These are phyloP conservation scores for Sericinus montela DNA, from an alignment of 2,888 invertebrate species.

Conservation along the genomic window DNA sequence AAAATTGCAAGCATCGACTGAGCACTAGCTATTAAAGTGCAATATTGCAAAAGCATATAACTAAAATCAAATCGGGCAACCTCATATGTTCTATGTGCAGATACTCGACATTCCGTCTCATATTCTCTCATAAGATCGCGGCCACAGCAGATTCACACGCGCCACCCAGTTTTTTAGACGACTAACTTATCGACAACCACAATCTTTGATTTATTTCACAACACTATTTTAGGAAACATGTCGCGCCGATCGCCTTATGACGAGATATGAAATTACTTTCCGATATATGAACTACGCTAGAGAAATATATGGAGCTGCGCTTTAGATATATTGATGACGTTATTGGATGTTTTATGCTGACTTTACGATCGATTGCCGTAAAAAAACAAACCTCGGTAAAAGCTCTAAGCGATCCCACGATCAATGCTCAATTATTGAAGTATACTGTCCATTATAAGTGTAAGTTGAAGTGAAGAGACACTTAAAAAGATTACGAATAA, in stretches of 20 bases:
- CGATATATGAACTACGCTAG: conserved; percentile 50
- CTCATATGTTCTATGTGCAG: conserved; percentile 44
- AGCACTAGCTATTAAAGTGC: conserved; percentile 20
- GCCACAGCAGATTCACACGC: conserved; percentile 71
- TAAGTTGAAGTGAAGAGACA: too few relatives aligned
- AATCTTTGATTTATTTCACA: conserved; percentile 74
- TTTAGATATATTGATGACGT: conserved; percentile 30
- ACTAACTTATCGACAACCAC: conserved; percentile 54
- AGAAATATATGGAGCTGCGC: conserved; percentile 42
- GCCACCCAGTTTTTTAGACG: conserved; percentile 49
- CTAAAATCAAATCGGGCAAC: conserved; percentile 40
- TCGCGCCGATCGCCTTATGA: conserved; percentile 60
- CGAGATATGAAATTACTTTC: conserved; percentile 68
- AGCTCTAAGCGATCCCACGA: conserved; percentile 16
- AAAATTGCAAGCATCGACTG: background rate
- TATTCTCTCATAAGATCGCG: conserved; percentile 65
- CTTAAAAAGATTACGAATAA: too few relatives aligned
- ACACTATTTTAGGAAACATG: conserved; percentile 75
- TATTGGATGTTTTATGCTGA: conserved; percentile 24
- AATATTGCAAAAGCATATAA: conserved; percentile 36
- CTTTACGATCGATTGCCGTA: conserved; percentile 14
- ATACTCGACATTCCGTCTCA: conserved; percentile 46
- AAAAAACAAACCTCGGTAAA: conserved; percentile 16
- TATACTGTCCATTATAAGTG: conserved; percentile 6
- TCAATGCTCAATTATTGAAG: conserved; percentile 8